Conservation (phyloP, 2,888 invertebrate genomes). For the Resseliella maxima region DNA sequence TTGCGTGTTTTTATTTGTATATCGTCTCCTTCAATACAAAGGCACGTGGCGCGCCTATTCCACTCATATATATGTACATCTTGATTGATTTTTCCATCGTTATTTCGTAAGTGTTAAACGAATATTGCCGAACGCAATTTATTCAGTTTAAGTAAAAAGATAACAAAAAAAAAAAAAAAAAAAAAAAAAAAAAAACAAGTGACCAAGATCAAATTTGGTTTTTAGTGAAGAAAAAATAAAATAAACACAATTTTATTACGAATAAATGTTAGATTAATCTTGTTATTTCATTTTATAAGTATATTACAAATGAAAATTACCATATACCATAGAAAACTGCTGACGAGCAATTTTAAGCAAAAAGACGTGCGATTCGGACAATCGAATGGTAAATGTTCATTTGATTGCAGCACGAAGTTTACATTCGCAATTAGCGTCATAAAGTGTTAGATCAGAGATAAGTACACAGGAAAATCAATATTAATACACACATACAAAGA, state of each 20-base stretch:
- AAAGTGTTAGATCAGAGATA: neutral
- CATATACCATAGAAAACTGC: too few relatives aligned
- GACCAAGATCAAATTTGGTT: slow-evolving; percentile 4
- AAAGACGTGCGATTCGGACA: neutral
- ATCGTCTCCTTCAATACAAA: slow-evolving; percentile 45
- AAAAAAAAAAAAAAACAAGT: neutral
- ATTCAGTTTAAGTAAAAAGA: neutral
- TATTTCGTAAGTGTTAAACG: slow-evolving; percentile 55
- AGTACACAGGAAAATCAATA: slow-evolving; percentile 22
- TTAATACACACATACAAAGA: too few relatives aligned
- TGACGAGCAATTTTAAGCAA: neutral
- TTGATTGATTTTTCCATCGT: neutral
- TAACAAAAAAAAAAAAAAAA: neutral
- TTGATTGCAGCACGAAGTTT: slow-evolving; percentile 12
- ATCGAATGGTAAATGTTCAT: slow-evolving; percentile 11
- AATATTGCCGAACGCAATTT: neutral
- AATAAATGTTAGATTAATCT: too few relatives aligned
- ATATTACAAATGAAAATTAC: too few relatives aligned
- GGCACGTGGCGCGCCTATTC: slow-evolving; percentile 12
- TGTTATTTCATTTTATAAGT: too few relatives aligned
- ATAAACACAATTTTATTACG: neutral
- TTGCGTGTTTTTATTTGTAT: slow-evolving; percentile 29
- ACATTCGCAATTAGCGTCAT: neutral
- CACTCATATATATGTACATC: neutral
- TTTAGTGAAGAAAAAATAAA: neutral